Evolutionary conservation across 2,113 vertebrate species (phyloP).

Genomic region (Engraulis encrasicolus): DNA sequence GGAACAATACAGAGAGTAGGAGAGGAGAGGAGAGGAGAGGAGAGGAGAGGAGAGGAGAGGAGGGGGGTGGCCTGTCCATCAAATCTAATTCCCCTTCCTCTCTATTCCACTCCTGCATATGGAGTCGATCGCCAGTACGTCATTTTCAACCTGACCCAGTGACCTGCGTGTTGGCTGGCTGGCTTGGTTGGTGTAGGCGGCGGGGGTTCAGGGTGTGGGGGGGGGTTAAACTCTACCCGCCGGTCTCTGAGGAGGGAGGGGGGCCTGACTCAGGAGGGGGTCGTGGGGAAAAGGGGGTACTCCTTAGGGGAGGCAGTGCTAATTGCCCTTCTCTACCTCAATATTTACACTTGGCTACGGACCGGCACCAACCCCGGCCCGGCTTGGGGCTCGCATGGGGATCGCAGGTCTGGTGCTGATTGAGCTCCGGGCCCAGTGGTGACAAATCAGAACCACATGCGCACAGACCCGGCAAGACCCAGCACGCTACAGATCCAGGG

Average conservation of each 20-base stretch:
- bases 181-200: background rate
- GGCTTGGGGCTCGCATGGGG: background rate
- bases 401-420: conserved; percentile 12
- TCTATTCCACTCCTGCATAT: conserved; percentile 37
- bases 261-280: background rate
- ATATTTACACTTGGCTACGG: conserved; percentile 23
- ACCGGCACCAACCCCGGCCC: background rate
- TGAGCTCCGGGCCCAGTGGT: background rate
- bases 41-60: too few species aligned
- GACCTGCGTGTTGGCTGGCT: conserved; percentile 43
- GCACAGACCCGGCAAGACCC: background rate
- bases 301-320: background rate
- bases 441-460: conserved; percentile 49
- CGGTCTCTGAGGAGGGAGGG: background rate
- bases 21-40: too few species aligned
- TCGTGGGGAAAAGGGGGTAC: conserved; percentile 3
- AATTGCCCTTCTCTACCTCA: conserved; percentile 32
- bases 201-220: conserved; percentile 13
- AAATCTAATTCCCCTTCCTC: conserved; percentile 24
- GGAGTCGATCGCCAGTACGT: conserved; percentile 41
- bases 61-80: background rate
- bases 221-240: too few species aligned
- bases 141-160: conserved; percentile 44
- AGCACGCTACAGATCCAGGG: background rate
- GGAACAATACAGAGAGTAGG: background rate